Conservation (phyloP, 1,140 invertebrate species). For the Wasmannia auropunctata region DNA sequence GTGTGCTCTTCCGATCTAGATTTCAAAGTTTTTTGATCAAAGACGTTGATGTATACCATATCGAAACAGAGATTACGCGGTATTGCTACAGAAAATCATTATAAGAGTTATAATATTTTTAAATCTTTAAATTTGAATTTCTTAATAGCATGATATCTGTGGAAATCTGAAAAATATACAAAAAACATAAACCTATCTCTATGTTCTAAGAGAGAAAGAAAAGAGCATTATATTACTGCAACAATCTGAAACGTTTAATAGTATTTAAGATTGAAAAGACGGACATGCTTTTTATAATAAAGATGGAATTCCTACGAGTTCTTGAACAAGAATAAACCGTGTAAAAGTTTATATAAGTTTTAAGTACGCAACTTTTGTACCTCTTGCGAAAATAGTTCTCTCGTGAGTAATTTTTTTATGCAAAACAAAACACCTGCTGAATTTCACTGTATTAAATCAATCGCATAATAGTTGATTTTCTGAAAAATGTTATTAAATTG, state of each 20-base stretch:
- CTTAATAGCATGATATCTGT: background rate
- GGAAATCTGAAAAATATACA: background rate
- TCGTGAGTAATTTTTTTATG: background rate
- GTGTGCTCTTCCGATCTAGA: too few relatives aligned
- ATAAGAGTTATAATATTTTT: background rate
- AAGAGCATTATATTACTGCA: background rate
- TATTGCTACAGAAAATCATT: background rate
- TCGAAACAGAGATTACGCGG: too few relatives aligned
- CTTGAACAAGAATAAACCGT: background rate
- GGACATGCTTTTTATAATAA: background rate
- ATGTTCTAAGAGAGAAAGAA: background rate
- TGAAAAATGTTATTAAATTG: background rate
- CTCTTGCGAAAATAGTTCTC: background rate
- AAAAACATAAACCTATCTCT: background rate
- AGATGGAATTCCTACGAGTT: background rate
- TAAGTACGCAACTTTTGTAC: background rate
- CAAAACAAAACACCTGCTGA: background rate
- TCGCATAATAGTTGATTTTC: background rate
- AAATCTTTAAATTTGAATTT: background rate
- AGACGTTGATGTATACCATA: background rate
- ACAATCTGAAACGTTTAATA: background rate
- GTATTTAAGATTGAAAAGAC: background rate
- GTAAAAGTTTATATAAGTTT: background rate
- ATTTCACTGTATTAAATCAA: constrained; percentile 6
- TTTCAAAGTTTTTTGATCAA: too few relatives aligned